Percentiles rank a stretch among this genome's conserved stretches.
Conservation (phyloP, 2,113 vertebrate species). For the Myrmecobius fasciatus region DNA sequence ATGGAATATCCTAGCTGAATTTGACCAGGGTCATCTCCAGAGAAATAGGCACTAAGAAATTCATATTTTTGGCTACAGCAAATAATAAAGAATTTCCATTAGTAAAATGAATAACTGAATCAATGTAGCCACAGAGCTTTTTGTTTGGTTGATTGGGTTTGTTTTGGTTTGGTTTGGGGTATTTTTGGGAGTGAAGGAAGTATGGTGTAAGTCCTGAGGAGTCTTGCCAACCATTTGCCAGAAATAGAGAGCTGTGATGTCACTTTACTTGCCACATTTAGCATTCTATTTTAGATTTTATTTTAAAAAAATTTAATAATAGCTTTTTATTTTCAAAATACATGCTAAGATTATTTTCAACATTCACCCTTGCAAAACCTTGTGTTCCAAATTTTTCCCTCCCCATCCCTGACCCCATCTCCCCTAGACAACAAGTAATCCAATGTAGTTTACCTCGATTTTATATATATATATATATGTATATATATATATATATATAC, state of each 20-base stretch:
- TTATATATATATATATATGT: background rate
- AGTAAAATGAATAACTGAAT: background rate
- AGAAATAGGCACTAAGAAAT: background rate
- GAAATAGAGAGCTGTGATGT: background rate
- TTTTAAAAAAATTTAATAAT: no score
- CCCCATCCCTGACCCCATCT: no score
- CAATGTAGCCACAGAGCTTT: background rate
- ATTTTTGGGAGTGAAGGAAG: background rate
- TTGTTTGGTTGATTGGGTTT: background rate
- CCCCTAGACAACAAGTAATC: no score
- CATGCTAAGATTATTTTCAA: no score
- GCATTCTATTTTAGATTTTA: constrained; percentile 10
- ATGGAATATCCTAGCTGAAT: background rate
- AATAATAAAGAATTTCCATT: background rate
- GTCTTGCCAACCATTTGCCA: background rate
- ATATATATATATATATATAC: background rate
- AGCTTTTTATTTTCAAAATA: no score
- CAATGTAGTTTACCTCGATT: no score
- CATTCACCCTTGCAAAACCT: no score
- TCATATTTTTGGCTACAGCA: background rate
- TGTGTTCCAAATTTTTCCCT: no score
- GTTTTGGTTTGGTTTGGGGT: no score
- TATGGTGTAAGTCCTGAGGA: background rate
- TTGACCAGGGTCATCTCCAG: background rate
- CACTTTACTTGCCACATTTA: background rate